A percentile compares a stretch with the other conserved stretches of the same genome.
Evolutionary conservation across 2,888 invertebrate genomes (phyloP).

Genomic region (Sphecodes monilicornis): DNA sequence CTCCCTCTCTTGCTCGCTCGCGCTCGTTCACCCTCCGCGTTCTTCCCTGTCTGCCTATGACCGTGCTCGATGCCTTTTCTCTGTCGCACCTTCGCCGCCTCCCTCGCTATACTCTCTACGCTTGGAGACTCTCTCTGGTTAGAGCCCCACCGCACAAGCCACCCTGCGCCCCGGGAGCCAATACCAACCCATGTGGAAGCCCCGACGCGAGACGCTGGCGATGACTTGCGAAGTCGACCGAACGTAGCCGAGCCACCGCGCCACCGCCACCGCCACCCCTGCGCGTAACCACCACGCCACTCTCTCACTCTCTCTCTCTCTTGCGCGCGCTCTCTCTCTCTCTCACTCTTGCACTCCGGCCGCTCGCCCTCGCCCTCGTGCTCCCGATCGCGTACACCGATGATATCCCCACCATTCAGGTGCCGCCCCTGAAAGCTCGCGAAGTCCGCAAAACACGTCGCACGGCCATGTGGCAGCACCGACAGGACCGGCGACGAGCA

Average conservation of each 20-base stretch:
- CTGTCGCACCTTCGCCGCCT: conserved; percentile 54
- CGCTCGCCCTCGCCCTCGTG: conserved; percentile 24
- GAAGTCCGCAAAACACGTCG: conserved; percentile 70
- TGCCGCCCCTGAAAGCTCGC: conserved; percentile 73
- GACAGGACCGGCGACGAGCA: conserved; percentile 71
- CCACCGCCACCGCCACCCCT: conserved; percentile 59
- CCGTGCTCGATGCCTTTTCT: conserved; percentile 34
- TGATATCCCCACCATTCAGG: conserved; percentile 61
- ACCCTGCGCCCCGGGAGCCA: conserved; percentile 84
- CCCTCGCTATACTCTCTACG: conserved; percentile 58
- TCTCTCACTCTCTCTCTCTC: conserved; percentile 6
- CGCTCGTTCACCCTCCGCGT: conserved; percentile 51
- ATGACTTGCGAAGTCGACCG: conserved; percentile 80
- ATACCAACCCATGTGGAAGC: conserved; percentile 84
- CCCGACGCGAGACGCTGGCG: conserved; percentile 80
- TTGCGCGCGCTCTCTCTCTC: not conserved
- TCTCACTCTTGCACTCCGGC: not conserved
- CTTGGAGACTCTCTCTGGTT: conserved; percentile 73
- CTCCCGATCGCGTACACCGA: conserved; percentile 38
- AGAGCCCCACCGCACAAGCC: conserved; percentile 80
- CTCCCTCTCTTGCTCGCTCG: conserved; percentile 58
- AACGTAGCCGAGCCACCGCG: conserved; percentile 75
- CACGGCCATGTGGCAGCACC: conserved; percentile 80
- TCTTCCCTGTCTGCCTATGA: conserved; percentile 29
- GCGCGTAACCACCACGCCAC: conserved; percentile 57